Percentiles rank a stretch among this genome's conserved stretches.
Evolutionary conservation across 2,797 vertebrate species (phyloP).

Genomic region (Darevskia mixta): DNA sequence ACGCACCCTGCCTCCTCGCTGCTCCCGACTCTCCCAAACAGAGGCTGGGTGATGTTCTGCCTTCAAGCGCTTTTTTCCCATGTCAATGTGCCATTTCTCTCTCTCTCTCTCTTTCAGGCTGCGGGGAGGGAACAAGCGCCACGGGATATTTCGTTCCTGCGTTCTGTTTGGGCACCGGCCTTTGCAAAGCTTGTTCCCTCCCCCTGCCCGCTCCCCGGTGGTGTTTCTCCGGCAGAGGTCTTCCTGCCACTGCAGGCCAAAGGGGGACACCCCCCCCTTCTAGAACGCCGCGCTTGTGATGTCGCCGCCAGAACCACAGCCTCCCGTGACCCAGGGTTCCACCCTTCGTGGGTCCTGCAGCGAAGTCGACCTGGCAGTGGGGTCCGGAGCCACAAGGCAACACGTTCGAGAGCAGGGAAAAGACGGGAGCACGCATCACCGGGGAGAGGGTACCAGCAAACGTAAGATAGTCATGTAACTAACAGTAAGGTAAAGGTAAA

Average conservation of each 20-base stretch:
- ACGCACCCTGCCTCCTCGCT: too few relatives aligned
- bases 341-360: too few relatives aligned
- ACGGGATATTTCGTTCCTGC: too few relatives aligned
- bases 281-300: constrained; percentile 12
- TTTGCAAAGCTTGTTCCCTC: background rate
- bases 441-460: too few relatives aligned
- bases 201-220: background rate
- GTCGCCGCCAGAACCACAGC: background rate
- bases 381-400: too few relatives aligned
- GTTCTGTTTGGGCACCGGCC: background rate
- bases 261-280: background rate
- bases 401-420: too few relatives aligned
- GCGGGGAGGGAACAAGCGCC: background rate
- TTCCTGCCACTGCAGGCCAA: background rate
- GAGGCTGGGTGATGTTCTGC: rapidly evolving
- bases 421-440: too few relatives aligned
- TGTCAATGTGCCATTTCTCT: background rate
- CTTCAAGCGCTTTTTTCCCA: background rate
- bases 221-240: background rate
- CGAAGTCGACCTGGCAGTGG: too few relatives aligned
- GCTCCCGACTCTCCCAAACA: background rate
- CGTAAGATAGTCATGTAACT: too few relatives aligned
- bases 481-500: too few relatives aligned
- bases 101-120: background rate
- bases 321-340: background rate